A percentile compares a stretch with the other conserved stretches of the same genome.
Evolutionary conservation across 2,113 vertebrate species (phyloP).

Genomic region (Halichoerus grypus): DNA sequence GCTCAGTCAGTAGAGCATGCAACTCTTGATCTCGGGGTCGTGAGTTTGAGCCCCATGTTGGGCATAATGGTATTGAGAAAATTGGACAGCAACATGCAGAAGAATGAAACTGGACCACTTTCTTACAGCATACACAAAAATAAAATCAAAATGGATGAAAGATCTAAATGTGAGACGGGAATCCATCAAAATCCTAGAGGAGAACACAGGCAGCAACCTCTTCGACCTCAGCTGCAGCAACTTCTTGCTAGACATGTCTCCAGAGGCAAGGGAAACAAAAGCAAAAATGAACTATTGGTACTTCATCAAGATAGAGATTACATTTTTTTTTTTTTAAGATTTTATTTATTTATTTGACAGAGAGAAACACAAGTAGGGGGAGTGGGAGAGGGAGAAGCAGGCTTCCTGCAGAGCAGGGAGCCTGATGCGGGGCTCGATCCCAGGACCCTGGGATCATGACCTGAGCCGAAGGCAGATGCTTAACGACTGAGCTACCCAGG

Average conservation of each 20-base stretch:
- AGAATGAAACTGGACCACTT: neutral
- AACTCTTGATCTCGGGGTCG: neutral
- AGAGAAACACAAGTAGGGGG: too few relatives aligned
- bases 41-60: neutral
- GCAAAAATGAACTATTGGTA: neutral
- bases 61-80: neutral
- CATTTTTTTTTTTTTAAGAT: neutral
- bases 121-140: neutral
- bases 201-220: neutral
- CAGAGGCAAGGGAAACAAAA: neutral
- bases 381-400: too few relatives aligned
- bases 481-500: too few relatives aligned
- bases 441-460: too few relatives aligned
- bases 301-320: neutral
- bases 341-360: too few relatives aligned
- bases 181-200: neutral
- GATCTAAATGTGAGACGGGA: neutral
- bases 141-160: neutral
- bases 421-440: too few relatives aligned
- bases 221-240: neutral
- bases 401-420: too few relatives aligned
- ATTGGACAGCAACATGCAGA: neutral
- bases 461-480: too few relatives aligned
- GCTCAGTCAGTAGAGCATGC: neutral
- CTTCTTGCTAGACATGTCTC: neutral